Base-by-base conservation (phyloP, 2,888 invertebrate species). In the Euzophera pinguis region DNA sequence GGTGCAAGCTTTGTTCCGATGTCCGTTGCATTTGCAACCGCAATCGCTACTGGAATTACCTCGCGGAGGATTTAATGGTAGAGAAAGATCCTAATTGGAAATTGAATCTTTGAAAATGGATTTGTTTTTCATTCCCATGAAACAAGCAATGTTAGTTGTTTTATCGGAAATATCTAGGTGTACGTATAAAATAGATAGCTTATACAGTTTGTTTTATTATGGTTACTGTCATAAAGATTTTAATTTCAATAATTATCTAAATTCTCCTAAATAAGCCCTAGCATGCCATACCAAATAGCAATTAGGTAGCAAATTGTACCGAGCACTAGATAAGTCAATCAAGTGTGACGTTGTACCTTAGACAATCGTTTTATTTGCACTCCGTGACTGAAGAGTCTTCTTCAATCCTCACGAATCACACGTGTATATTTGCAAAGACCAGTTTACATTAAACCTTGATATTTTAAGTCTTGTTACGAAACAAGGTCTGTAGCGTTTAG, bases 341-440 rank as follows among this genome's bases (percentile, higher is more conserved):
- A 81, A 56, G 54, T 57, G 56, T 67, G 68, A 65, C 72, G 63
- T 65, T 57, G 54, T 57, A 57, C 65, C 63, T 67, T 62, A 58
- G 63, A 71, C 64, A 64, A 65, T 63, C 62, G 63, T 55, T 64
- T 63, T 64, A 60, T 71, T 70, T 74, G 64, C 60, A 56, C 64
- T 63, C 66, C 78, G 77, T 81, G 80, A 78, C 75, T 69, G 70
- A 73, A 71, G 61, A 68, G 64, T 75, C 65, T n/a, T n/a, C n/a
- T n/a, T n/a, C n/a, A n/a, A n/a, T n/a, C n/a, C 75, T 75, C 75
- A 74, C 71, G 71, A 71, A 73, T 66, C 65, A 71, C 73, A 73
- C 75, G 72, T 76, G 71, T 70, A 67, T 22, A 67, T 69, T 72
- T 13, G 17, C 9, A 34, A 32, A 16, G 29, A 34, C 50, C 53